Evolutionary conservation across 2,797 vertebrate species (phyloP).

Genomic region (Parauchenoglanis punctatus): DNA sequence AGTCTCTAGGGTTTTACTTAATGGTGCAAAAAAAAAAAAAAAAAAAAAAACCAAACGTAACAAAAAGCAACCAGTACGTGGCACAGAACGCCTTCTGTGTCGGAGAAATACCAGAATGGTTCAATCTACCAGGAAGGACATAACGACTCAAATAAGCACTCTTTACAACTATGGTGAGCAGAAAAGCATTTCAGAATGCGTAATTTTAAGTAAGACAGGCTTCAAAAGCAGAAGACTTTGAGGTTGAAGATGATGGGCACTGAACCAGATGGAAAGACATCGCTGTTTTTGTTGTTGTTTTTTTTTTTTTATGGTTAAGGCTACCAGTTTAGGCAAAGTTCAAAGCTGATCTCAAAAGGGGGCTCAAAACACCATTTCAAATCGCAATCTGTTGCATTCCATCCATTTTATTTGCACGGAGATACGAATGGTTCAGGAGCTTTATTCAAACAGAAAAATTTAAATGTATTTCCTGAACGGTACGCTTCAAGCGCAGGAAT

Average conservation of each 20-base stretch:
- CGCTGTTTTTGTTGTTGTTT: not conserved
- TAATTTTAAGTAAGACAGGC: not conserved
- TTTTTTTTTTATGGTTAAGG: not conserved
- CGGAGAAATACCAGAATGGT: not conserved
- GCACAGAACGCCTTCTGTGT: not conserved
- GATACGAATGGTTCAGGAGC: not conserved
- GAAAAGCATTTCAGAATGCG: not conserved
- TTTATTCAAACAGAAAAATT: not conserved
- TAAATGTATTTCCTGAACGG: not conserved
- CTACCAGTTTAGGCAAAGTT: not conserved
- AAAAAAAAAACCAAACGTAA: conserved; percentile 5
- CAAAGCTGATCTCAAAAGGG: not conserved
- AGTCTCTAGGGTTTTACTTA: not conserved
- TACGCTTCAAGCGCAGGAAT: not conserved
- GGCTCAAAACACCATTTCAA: not conserved
- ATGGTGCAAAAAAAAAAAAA: not conserved
- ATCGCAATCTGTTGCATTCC: not conserved
- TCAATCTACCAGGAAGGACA: no score
- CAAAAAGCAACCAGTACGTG: not conserved
- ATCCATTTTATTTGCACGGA: not conserved
- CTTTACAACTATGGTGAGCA: not conserved
- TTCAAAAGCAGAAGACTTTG: not conserved
- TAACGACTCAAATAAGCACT: not conserved
- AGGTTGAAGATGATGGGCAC: not conserved
- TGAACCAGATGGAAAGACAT: not conserved